phyloP scores from a whole-genome alignment of 2,797 vertebrate species.

The Melopsittacus undulatus region DNA sequence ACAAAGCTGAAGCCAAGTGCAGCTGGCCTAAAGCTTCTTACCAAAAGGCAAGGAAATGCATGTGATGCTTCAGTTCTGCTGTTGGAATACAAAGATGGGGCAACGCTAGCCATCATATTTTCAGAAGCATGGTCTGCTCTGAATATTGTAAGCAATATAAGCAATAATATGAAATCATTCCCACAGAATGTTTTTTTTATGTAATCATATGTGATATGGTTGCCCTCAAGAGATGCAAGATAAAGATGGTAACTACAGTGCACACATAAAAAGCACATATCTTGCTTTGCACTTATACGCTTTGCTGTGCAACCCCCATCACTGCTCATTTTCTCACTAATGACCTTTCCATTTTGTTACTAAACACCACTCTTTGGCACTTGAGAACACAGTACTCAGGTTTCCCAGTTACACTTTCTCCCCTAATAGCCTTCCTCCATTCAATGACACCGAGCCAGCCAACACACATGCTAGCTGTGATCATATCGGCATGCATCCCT shows the following conservation, averaged over 20 bases:
- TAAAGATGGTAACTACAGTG: not conserved
- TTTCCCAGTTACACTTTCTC: not conserved
- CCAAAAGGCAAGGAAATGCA: not conserved
- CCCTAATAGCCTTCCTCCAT: not conserved
- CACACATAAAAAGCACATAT: not conserved
- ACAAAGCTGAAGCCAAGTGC: not conserved
- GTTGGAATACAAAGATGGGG: fast-evolving
- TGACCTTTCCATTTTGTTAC: not conserved
- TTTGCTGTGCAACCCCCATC: fast-evolving
- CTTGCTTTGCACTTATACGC: not conserved
- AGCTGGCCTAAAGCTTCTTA: not conserved
- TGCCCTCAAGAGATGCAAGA: not conserved
- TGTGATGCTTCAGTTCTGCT: not conserved
- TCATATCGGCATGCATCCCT: fast-evolving
- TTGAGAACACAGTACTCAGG: not conserved
- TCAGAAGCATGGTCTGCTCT: not conserved
- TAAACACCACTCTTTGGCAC: not conserved
- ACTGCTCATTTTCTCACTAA: not conserved
- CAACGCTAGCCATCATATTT: not conserved
- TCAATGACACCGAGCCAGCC: not conserved
- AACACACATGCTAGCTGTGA: not conserved
- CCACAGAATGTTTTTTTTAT: not conserved
- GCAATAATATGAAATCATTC: not conserved
- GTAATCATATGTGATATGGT: fast-evolving
- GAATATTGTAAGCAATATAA: not conserved